phyloP scores from a whole-genome alignment of 1,140 invertebrate genomes.

The Anoplophora glabripennis region DNA sequence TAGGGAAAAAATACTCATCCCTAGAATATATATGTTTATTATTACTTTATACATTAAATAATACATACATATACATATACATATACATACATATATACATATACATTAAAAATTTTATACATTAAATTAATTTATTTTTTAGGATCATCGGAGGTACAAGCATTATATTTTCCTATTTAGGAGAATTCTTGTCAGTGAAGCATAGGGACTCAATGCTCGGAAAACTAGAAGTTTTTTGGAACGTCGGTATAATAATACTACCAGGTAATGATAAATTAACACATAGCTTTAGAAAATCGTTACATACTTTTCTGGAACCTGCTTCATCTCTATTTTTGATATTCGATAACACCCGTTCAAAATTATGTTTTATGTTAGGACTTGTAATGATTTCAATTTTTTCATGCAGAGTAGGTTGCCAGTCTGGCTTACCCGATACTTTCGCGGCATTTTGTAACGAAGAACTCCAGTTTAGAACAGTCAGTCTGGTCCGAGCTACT shows the following conservation, averaged over 20 bases:
- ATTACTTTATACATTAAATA: too few species aligned
- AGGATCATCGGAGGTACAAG: constrained; percentile 59
- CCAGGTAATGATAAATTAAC: constrained; percentile 50
- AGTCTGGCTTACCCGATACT: constrained; percentile 12
- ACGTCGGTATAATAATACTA: constrained; percentile 55
- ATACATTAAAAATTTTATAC: too few species aligned
- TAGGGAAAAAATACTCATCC: too few species aligned
- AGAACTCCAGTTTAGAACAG: constrained; percentile 7
- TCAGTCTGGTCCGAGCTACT: constrained; percentile 22
- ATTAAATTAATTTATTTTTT: constrained; percentile 30
- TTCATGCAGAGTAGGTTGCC: constrained; percentile 29
- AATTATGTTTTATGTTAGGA: too few species aligned
- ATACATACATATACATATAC: too few species aligned
- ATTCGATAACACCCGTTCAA: background rate
- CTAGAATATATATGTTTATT: too few species aligned
- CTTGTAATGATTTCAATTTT: constrained; percentile 2
- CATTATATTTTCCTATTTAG: constrained; percentile 59
- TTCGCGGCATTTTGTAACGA: background rate
- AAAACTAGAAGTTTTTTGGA: constrained; percentile 60
- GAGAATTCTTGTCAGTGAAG: constrained; percentile 57
- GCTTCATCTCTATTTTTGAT: background rate
- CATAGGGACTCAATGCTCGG: constrained; percentile 57
- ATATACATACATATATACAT: too few species aligned
- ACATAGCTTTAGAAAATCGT: background rate
- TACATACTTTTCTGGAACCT: background rate